Conservation (phyloP, 2,888 invertebrate species). For the Rotaria sp. region DNA sequence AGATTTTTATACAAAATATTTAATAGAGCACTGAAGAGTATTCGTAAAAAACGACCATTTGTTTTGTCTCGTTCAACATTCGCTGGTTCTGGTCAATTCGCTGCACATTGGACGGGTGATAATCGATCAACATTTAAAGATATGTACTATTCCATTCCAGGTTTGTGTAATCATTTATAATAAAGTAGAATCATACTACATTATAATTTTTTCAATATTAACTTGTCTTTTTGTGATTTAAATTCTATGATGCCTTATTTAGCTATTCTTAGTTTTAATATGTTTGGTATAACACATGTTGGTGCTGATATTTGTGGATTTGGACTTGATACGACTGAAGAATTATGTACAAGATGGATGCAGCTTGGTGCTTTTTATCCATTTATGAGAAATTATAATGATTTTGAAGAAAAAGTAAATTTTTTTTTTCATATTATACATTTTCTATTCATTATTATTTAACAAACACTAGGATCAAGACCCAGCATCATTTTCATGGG, state of each 20-base stretch:
- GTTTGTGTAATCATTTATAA: slow-evolving; percentile 54
- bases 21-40: slow-evolving; percentile 45
- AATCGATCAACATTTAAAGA: slow-evolving; percentile 54
- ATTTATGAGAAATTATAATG: slow-evolving; percentile 42
- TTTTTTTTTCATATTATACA: too few species aligned
- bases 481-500: slow-evolving; percentile 33
- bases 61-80: slow-evolving; percentile 48
- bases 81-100: slow-evolving; percentile 48
- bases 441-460: too few species aligned
- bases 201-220: background rate
- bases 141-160: slow-evolving; percentile 62
- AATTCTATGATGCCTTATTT: too few species aligned
- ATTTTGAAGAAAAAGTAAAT: slow-evolving; percentile 54
- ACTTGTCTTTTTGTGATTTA: background rate
- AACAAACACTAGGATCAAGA: slow-evolving; percentile 33
- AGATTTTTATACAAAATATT: background rate
- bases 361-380: slow-evolving; percentile 47
- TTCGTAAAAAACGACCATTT: slow-evolving; percentile 42
- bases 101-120: slow-evolving; percentile 54
- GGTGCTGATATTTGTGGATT: slow-evolving; percentile 55
- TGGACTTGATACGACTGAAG: slow-evolving; percentile 45
- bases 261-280: slow-evolving; percentile 42
- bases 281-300: slow-evolving; percentile 52
- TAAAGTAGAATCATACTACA: too few species aligned
- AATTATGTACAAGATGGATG: slow-evolving; percentile 45